Evolutionary conservation across 2,797 vertebrate species (phyloP), one percentile per base, ranked within the genome.

Genomic region (Lophura swinhoii): DNA sequence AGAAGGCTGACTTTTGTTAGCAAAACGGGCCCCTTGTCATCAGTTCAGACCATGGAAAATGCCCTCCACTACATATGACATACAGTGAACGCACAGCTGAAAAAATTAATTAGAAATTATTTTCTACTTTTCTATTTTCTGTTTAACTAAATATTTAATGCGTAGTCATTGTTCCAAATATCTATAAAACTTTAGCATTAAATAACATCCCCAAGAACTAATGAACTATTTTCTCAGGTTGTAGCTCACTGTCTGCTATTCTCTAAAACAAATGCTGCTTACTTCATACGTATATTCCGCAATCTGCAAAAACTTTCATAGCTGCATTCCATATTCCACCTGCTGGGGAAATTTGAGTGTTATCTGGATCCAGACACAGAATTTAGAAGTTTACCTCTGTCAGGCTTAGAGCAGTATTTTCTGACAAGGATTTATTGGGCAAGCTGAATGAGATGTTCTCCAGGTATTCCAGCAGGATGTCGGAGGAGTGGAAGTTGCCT

Each of bases 381-480:
- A 29, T 17, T 15, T 8, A 39, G 44, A 46, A 28, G 4, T n/a
- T 84, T 96, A 99, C 99, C 98, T 99, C 97, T 1, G 99, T 98
- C 84, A 99, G 97, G 95, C 98, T 99, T 93, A 96, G 96, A 14
- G 98, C 99, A 0, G 97, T 98, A 43, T 97, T 95, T 70, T 97
- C 92, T 0, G 98, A 94, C 85, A 99, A 95, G 64, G 98, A 97
- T 51, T 96, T 88, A 33, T 98, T 97, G 86, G 98, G 98, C 53
- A 98, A 67, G 67, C 80, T 97, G 69, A 90, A 85, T 28, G 98
- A 98, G 86, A 98, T 46, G 0, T 96, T 97, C 63, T 98, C 98
- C 70, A 99, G 96, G 85, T 98, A 97, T 8, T 85, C 95, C 87
- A 98, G 85, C 35, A 97, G 88, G 12, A 96, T 62, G 14, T 72